Evolutionary conservation across 2,888 invertebrate genomes (phyloP), one percentile per base, ranked within the genome.

Genomic region (Apoda limacodes): DNA sequence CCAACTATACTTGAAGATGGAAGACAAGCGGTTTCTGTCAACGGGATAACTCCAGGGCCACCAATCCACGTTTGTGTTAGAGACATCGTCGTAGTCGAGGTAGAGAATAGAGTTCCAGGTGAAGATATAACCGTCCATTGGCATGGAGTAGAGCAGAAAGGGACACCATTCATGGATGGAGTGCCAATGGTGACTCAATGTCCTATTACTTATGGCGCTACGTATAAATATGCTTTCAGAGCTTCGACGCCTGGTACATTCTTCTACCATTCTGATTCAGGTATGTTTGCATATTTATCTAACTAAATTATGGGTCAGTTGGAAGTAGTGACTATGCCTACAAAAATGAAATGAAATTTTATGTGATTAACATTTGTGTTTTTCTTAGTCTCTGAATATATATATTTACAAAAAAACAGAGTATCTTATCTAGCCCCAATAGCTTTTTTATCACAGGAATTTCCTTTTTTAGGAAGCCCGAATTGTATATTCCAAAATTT

Each of bases 111-210:
- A 46, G 69, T 92, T 30, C 85, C 86, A 1, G 86, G 86, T 13
- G 85, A 88, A 50, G 87, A 86, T 28, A 61, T 88, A 1, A 82
- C 88, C 5, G 72, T 93, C 6, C 92, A 93, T 55, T 93, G 92
- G 91, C 87, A 91, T 51, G 93, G 92, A 0, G 34, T 82, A 3
- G 68, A 72, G 14, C 84, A 85, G 60, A 64, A 80, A 47, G 83
- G 83, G 14, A 84, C 88, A 2, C 89, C 89, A 0, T 86, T 82
- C 48, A 89, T 90, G 89, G 90, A 91, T 45, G 90, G 90, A 2
- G 87, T 87, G 3, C 88, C 90, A 0, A 84, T 89, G 82, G 74
- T 90, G n/a, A 89, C 89, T 0, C 90, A 90, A 52, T 90, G 90
- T 46, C 89, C 90, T 0, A 87, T 90, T 42, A 65, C 80, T 1